Evolutionary conservation across 2,888 invertebrate species (phyloP).

Genomic region (Himalopsyche kuldschensis): DNA sequence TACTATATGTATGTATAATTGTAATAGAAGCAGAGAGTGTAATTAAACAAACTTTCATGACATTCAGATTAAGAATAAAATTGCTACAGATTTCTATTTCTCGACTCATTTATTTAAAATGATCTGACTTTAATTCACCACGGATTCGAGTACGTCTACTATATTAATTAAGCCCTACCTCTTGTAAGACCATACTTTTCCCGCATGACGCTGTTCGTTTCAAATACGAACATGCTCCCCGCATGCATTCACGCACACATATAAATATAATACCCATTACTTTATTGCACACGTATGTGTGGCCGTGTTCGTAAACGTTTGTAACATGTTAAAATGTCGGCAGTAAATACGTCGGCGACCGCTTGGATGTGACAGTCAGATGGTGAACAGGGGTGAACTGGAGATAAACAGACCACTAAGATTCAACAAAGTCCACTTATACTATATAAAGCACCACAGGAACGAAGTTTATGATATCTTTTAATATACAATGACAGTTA

Average conservation of each 20-base stretch:
- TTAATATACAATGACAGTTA: too few species aligned
- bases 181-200: neutral
- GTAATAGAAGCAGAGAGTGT: too few species aligned
- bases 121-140: too few species aligned
- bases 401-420: neutral
- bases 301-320: conserved; percentile 4
- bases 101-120: too few species aligned
- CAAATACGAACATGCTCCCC: neutral
- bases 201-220: neutral
- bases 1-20: too few species aligned
- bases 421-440: too few species aligned
- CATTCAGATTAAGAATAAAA: too few species aligned
- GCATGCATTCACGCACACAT: neutral
- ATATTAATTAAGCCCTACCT: neutral
- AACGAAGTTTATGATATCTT: too few species aligned
- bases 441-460: too few species aligned
- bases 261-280: neutral
- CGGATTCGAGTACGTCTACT: too few species aligned
- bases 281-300: neutral
- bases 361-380: conserved; percentile 19
- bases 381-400: neutral
- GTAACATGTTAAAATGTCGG: conserved; percentile 14
- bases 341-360: conserved; percentile 16
- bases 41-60: too few species aligned
- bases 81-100: too few species aligned